Conservation (phyloP, 2,888 invertebrate species). For the Pristionchus mayeri region DNA sequence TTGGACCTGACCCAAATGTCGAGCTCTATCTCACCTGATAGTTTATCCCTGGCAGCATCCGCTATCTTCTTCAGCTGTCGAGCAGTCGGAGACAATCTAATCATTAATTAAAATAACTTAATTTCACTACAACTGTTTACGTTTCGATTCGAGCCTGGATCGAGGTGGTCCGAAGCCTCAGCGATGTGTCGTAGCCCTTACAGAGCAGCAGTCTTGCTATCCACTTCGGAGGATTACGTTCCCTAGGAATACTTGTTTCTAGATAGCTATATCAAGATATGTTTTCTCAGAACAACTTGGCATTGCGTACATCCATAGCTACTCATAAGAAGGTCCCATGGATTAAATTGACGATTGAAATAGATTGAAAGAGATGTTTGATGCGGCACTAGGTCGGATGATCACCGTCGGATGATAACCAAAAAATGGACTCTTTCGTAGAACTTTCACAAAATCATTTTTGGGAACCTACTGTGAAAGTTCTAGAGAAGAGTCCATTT, state of each 20-base stretch:
- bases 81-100: not conserved
- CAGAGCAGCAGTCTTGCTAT: not conserved
- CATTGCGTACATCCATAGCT: no score
- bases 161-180: not conserved
- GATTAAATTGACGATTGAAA: no score
- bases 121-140: not conserved
- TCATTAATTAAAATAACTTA: not conserved
- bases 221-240: not conserved
- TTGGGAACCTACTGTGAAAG: no score
- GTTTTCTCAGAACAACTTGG: no score
- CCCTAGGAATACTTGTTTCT: not conserved
- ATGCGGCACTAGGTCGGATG: not conserved
- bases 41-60: not conserved
- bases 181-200: not conserved
- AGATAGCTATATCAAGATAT: no score
- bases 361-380: no score
- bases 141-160: conserved; percentile 1
- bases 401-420: no score
- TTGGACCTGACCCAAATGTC: no score
- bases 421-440: no score
- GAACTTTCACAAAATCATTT: no score
- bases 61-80: conserved; percentile 14
- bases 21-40: not conserved
- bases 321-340: no score
- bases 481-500: no score